These are phyloP conservation scores for Talpa occidentalis DNA, from an alignment of 2,113 vertebrate genomes.

Conservation along the genomic window DNA sequence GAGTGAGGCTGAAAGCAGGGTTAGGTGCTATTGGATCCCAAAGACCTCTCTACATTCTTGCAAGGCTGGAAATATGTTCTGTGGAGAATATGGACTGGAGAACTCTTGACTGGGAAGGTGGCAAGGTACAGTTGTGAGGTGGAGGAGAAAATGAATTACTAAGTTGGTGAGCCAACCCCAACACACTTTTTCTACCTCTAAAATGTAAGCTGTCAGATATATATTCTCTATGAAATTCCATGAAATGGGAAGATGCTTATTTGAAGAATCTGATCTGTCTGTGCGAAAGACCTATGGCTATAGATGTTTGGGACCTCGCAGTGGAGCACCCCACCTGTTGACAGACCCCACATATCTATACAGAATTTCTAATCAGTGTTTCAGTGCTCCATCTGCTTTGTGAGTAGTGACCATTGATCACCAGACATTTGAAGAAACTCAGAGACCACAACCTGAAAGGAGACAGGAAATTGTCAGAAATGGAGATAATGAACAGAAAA, in stretches of 20 bases:
- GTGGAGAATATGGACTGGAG: background rate
- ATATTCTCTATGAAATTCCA: background rate
- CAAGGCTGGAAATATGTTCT: background rate
- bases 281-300: background rate
- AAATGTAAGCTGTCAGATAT: background rate
- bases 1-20: background rate
- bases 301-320: background rate
- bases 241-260: background rate
- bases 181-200: background rate
- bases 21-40: background rate
- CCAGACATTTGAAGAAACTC: background rate
- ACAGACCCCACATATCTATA: background rate
- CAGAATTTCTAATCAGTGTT: background rate
- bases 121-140: background rate
- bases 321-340: background rate
- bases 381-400: background rate
- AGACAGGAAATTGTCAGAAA: background rate
- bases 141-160: background rate
- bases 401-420: background rate
- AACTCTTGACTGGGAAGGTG: background rate
- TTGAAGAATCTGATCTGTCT: background rate
- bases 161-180: background rate
- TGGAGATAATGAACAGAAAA: background rate
- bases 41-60: background rate
- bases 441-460: background rate